Evolutionary conservation across 1,140 invertebrate species (phyloP), one percentile per base, ranked within the genome.

Genomic region (Caenorhabditis elegans): DNA sequence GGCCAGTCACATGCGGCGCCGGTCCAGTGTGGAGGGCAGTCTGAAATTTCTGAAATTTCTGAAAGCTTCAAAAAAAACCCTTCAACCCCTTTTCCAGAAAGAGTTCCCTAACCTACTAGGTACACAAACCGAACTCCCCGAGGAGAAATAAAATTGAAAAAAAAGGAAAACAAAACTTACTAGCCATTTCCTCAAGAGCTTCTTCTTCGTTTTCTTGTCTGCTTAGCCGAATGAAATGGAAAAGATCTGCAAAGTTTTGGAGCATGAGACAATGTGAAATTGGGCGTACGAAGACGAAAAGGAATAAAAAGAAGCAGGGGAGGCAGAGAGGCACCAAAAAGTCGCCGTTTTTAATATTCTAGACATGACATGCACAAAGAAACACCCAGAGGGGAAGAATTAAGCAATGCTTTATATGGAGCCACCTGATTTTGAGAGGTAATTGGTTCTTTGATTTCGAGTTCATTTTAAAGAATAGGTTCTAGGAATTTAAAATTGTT

Each of bases 231-330:
- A 70, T 70, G 34, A 39, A 70, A 36, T 10, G 11, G 51, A 55
- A 26, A 13, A 34, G 60, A 70, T 70, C 60, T 39, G 60, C 60
- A 70, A 70, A 39, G 60, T 70, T 70, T 22, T 39, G 60, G 26
- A 70, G 60, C 60, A 70, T 70, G 34, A 70, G 31, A 70, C 60
- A 70, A 70, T 70, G 60, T 70, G 60, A 70, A 70, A 70, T 70
- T 70, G 60, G 60, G 60, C 60, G 60, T 70, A 39, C 60, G 60
- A 8, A 10, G 34, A 77, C n/a, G 24, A 26, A 48, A 48, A 31
- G n/a, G 76, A 22, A 48, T 28, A 10, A 49, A 26, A 36, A 17
- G 19, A 15, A 31, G 34, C 24, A 77, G 46, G 46, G 22, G 19
- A 17, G 24, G 76, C 10, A 46, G 46, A 26, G 26, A 28, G 46